Percentiles rank a stretch among this genome's conserved stretches.
phyloP scores from a whole-genome alignment of 2,888 invertebrate species.

The Pandemis cinnamomeana region DNA sequence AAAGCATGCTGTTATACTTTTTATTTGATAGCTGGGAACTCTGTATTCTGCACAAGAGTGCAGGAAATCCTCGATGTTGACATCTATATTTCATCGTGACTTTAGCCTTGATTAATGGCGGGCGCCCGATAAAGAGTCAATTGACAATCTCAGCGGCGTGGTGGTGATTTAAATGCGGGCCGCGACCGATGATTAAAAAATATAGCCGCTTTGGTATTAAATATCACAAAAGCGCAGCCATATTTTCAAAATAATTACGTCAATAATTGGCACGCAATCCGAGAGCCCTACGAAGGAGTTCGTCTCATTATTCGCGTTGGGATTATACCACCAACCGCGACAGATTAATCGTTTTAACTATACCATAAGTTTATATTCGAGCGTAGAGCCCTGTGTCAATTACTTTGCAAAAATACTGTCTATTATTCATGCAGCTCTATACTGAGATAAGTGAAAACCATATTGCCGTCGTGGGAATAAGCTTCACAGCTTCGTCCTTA shows the following conservation, averaged over 20 bases:
- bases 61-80: conserved; percentile 23
- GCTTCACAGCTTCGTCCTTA: conserved; percentile 37
- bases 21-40: conserved; percentile 41
- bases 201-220: conserved; percentile 73
- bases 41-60: conserved; percentile 34
- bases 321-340: conserved; percentile 82
- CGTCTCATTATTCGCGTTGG: conserved; percentile 75
- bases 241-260: conserved; percentile 83
- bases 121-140: conserved; percentile 65
- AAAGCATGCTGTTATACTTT: conserved; percentile 21
- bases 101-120: conserved; percentile 54
- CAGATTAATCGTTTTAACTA: conserved; percentile 82
- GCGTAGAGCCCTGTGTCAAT: conserved; percentile 74
- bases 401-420: conserved; percentile 77
- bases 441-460: conserved; percentile 59
- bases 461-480: conserved; percentile 57
- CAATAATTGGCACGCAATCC: conserved; percentile 82
- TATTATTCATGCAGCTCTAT: conserved; percentile 69
- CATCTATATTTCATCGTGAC: conserved; percentile 43
- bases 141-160: conserved; percentile 70
- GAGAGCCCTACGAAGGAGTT: conserved; percentile 63
- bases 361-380: conserved; percentile 78
- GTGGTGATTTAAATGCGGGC: conserved; percentile 63
- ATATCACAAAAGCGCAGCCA: conserved; percentile 76
- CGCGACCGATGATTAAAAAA: conserved; percentile 71